Conservation (phyloP, 2,888 invertebrate species). For the Hirudinaria manillensis region DNA sequence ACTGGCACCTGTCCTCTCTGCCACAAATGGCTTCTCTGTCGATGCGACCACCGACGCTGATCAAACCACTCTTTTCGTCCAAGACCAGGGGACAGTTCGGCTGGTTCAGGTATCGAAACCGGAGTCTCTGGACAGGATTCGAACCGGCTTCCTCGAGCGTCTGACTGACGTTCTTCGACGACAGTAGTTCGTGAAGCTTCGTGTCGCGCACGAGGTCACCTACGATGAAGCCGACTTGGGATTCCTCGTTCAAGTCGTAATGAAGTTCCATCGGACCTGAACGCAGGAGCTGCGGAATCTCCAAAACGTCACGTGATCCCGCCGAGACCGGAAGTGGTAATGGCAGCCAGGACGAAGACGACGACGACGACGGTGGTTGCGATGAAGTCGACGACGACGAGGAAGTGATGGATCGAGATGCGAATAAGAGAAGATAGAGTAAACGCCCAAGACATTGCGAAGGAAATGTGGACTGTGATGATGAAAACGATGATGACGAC, state of each 20-base stretch:
- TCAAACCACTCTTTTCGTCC: slow-evolving; percentile 34
- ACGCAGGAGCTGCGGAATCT: neutral
- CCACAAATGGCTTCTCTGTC: slow-evolving; percentile 39
- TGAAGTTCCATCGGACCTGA: slow-evolving; percentile 1
- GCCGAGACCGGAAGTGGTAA: neutral
- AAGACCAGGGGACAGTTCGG: slow-evolving; percentile 32
- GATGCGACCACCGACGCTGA: slow-evolving; percentile 34
- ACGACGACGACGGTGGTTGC: neutral
- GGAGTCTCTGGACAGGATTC: slow-evolving; percentile 19
- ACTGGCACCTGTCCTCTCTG: slow-evolving; percentile 25
- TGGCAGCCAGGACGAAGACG: neutral
- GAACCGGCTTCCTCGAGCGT: too few species aligned
- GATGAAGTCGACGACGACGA: slow-evolving; percentile 17
- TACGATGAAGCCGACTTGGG: neutral
- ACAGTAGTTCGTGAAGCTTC: neutral
- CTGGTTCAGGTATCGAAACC: slow-evolving; percentile 37
- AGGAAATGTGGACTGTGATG: neutral
- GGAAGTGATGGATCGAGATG: neutral
- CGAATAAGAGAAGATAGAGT: neutral
- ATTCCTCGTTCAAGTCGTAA: slow-evolving; percentile 20
- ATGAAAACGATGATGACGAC: neutral
- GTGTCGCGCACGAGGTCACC: slow-evolving; percentile 1
- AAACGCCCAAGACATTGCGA: too few species aligned
- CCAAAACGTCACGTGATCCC: neutral
- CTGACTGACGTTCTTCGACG: too few species aligned